Evolutionary conservation across 2,888 invertebrate genomes (phyloP).

Genomic region (Blastobasis adustella): DNA sequence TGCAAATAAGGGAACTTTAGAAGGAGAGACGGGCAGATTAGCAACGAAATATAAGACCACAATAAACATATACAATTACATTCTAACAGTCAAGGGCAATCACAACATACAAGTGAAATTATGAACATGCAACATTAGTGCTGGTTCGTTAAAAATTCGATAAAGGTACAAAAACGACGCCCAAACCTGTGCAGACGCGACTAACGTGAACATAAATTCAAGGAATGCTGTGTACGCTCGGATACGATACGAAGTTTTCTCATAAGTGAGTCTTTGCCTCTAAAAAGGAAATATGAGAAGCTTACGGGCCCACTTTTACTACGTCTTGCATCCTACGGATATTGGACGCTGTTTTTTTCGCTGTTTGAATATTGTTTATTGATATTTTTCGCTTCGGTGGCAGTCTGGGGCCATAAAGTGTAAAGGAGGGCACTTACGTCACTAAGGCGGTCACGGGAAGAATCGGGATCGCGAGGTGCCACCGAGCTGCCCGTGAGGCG

Average conservation of each 20-base stretch:
- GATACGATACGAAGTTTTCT: conserved; percentile 13
- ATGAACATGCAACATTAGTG: conserved; percentile 33
- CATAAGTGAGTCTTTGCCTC: conserved; percentile 8
- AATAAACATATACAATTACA: conserved; percentile 19
- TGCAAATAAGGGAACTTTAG: not conserved
- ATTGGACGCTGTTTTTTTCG: conserved; percentile 14
- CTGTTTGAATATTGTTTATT: conserved; percentile 1
- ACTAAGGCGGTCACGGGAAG: conserved; percentile 88
- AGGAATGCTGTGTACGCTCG: conserved; percentile 14
- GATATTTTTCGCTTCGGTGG: not conserved
- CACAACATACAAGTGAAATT: conserved; percentile 38
- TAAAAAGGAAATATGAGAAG: conserved; percentile 3
- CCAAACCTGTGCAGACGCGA: conserved; percentile 11
- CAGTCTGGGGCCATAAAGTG: too few relatives aligned
- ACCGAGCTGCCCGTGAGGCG: conserved; percentile 85
- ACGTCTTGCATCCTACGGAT: conserved; percentile 17
- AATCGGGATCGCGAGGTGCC: conserved; percentile 85
- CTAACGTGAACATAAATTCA: conserved; percentile 12
- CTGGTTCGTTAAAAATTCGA: conserved; percentile 4
- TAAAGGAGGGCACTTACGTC: conserved; percentile 79
- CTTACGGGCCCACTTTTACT: conserved; percentile 15
- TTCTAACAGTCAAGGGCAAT: conserved; percentile 39
- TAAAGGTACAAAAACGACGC: conserved; percentile 7
- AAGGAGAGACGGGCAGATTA: conserved; percentile 43
- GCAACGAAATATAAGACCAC: conserved; percentile 43